Base-by-base conservation (phyloP, 2,888 invertebrate genomes). In the Pandemis corylana region DNA sequence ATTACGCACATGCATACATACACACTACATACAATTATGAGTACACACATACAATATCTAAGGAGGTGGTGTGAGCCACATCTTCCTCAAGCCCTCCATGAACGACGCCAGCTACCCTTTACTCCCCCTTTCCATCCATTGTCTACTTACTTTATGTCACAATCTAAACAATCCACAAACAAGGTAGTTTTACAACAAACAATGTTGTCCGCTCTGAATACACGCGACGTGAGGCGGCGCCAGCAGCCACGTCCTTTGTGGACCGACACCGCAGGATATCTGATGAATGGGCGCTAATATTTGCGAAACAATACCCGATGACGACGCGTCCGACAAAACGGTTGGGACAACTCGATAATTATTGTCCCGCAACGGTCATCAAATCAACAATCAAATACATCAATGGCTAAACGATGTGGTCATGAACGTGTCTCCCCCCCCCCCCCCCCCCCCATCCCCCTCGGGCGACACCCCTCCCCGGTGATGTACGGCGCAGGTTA, bases 401-500 rank as follows among this genome's bases (percentile, higher is more conserved):
- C 56, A 56, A 56, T 20, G 10, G 59, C 28, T 59, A 28, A 59
- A n/a, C 59, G 59, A 59, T 28, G 10, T 28, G n/a, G 10, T 28
- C 28, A 59, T 59, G 28, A 28, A 28, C 12, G 28, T 28, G 42
- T 12, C 41, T 28, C 44, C n/a, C 0, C 44, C 63, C n/a, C n/a
- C n/a, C n/a, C n/a, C n/a, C n/a, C n/a, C n/a, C n/a, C n/a, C n/a
- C n/a, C n/a, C n/a, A n/a, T n/a, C 0, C 44, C 63, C 53, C 9
- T 15, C 20, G 44, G n/a, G 13, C 6, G n/a, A 51, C 5, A n/a
- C 49, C 7, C 44, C 51, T 46, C 59, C 28, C 71, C 12, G 7
- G 64, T 71, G 56, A 71, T 71, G 15, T 65, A 71, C 71, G 71
- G 13, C 15, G 12, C 71, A 71, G 71, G 65, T 66, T 71, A 49